phyloP scores from a whole-genome alignment of 2,797 vertebrate genomes.

The Geotria australis region DNA sequence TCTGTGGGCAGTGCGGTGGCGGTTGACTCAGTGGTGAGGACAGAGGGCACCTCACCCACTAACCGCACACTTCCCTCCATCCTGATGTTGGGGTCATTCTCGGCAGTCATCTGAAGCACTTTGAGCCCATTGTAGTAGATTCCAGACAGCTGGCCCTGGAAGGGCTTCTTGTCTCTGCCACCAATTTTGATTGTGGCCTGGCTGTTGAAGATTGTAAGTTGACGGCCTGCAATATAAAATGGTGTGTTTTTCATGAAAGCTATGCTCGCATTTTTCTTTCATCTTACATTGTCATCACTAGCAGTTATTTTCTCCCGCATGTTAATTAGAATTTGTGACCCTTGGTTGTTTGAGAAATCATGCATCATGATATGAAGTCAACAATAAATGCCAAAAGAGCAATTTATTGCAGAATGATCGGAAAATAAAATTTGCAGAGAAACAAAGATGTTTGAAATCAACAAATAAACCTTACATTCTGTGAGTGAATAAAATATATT shows the following conservation, averaged over 20 bases:
- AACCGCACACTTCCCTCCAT: conserved; percentile 57
- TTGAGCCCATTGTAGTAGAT: conserved; percentile 88
- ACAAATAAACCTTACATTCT: too few relatives aligned
- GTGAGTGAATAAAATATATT: too few relatives aligned
- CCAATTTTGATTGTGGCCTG: conserved; percentile 79
- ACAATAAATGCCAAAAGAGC: too few relatives aligned
- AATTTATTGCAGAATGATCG: too few relatives aligned
- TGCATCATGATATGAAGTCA: too few relatives aligned
- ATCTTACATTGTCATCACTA: too few relatives aligned
- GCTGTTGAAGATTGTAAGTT: conserved; percentile 93
- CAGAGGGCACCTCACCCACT: conserved; percentile 53
- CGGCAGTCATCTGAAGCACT: conserved; percentile 66
- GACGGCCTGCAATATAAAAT: conserved; percentile 28
- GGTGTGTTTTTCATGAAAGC: not conserved
- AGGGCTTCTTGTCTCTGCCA: conserved; percentile 52
- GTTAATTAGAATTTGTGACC: too few relatives aligned
- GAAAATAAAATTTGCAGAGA: too few relatives aligned
- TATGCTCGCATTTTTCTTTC: too few relatives aligned
- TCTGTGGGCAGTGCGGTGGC: conserved; percentile 52
- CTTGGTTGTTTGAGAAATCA: too few relatives aligned
- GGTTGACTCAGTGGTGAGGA: conserved; percentile 45
- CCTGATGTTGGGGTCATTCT: conserved; percentile 53
- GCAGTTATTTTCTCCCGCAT: too few relatives aligned
- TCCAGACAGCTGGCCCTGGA: conserved; percentile 85
- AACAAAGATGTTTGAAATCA: too few relatives aligned